Base-by-base conservation (phyloP, 2,888 invertebrate species). In the Polydrusus cervinus region DNA sequence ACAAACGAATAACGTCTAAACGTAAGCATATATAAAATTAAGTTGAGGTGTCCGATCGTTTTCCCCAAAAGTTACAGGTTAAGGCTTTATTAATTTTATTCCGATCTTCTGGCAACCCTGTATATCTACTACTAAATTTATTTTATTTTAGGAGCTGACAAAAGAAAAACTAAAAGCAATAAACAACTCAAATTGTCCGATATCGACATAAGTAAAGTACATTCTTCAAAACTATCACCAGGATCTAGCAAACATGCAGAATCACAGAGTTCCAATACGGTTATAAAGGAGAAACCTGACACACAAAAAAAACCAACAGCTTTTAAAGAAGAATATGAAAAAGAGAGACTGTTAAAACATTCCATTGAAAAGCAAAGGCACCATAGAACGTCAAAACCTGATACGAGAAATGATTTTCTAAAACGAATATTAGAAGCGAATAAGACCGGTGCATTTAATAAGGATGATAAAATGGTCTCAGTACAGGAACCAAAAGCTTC, bases 361-460 rank as follows among this genome's bases (percentile, higher is more conserved):
- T 14, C 40, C 38, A 38, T 10, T 9, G 40, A 30, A 30, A 57
- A 25, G 25, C 25, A 25, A 25, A 25, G 5, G 5, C 25, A 25
- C 1, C 34, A 34, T 3, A 34, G 34, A 34, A 7, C 34, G 1
- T 30, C 2, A 10, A 8, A 40, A 40, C 13, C 13, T 43, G 10
- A 43, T 11, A 43, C 64, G 55, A 65, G 43, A 57, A 74, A 49
- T 20, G 40, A 16, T 20, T 75, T 75, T 30, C 34, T 70, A 13
- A 70, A 75, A 47, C 71, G 38, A 71, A 53, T 75, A 30, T 16
- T 75, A 9, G 66, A 75, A 40, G 71, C 75, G 1, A 75, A 75
- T 61, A 75, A 61, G 10, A 18, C 47, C 13, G 60, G 61, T 14
- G 61, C 25, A 5, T 40, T 70, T 25, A 20, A 51, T 0, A 49